Evolutionary conservation across 2,888 invertebrate genomes (phyloP).

Genomic region (Lasioglossum malachurum): DNA sequence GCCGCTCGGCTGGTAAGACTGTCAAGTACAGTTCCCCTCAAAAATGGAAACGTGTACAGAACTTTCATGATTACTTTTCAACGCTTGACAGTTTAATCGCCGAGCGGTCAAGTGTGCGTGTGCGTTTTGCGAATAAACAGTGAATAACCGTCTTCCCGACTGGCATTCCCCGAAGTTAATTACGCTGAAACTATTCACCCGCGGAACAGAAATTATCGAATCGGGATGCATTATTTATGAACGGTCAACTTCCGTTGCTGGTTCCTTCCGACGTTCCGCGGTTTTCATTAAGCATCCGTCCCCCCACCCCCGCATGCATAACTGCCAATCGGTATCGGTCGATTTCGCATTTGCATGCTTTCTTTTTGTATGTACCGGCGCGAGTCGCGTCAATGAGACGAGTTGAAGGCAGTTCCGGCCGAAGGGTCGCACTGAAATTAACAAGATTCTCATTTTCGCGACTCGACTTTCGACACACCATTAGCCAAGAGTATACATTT

Average conservation of each 20-base stretch:
- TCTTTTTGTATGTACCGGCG: slow-evolving; percentile 20
- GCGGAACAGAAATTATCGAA: background rate
- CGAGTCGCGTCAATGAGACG: slow-evolving; percentile 21
- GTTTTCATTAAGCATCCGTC: background rate
- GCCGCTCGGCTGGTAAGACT: slow-evolving; percentile 41
- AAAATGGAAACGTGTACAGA: background rate
- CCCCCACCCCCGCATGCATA: background rate
- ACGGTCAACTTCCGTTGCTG: slow-evolving; percentile 17
- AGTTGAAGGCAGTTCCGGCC: background rate
- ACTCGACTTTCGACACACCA: background rate
- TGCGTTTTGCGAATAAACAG: slow-evolving; percentile 4
- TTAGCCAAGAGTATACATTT: background rate
- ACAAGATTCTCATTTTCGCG: slow-evolving; percentile 15
- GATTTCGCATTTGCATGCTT: slow-evolving; percentile 50
- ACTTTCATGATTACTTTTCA: background rate
- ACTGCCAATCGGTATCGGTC: slow-evolving; percentile 33
- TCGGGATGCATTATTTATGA: background rate
- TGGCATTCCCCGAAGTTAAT: slow-evolving; percentile 3
- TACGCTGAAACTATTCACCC: background rate
- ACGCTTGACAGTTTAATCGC: slow-evolving; percentile 4
- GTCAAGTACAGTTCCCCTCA: slow-evolving; percentile 34
- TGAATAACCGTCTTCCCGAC: background rate
- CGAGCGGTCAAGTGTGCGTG: slow-evolving; percentile 7
- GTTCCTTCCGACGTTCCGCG: background rate
- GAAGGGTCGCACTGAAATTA: background rate